phyloP scores from a whole-genome alignment of 1,140 invertebrate species.

The Euura lappo region DNA sequence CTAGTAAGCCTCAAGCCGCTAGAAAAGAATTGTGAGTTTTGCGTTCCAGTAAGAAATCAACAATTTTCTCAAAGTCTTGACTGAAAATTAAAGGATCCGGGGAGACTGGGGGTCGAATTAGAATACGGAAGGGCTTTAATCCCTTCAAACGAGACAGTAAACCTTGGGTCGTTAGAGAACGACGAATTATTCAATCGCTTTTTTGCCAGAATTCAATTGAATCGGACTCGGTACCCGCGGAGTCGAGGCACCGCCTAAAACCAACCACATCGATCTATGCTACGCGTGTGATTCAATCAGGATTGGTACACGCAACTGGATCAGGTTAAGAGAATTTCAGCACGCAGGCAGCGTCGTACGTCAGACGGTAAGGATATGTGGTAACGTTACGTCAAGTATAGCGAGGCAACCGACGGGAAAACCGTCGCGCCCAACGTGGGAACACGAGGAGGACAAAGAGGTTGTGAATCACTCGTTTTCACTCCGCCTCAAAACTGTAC shows the following conservation, averaged over 20 bases:
- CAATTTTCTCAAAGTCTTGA: too few species aligned
- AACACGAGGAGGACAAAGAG: constrained; percentile 5
- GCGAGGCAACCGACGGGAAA: constrained; percentile 6
- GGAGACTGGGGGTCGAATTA: neutral
- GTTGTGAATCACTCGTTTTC: constrained; percentile 7
- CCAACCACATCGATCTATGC: neutral
- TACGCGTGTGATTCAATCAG: constrained; percentile 2
- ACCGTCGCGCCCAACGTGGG: neutral
- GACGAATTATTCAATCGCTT: neutral
- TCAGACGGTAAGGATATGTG: neutral
- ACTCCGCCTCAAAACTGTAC: neutral
- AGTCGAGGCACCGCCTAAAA: neutral
- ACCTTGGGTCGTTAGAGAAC: neutral
- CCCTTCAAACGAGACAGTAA: neutral
- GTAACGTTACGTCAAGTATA: neutral
- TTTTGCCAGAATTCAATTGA: neutral
- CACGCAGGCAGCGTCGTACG: too few species aligned
- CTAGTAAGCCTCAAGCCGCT: neutral
- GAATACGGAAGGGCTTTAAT: neutral
- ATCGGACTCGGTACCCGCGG: neutral
- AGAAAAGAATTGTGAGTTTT: too few species aligned
- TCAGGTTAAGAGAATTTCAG: neutral
- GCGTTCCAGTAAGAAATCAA: too few species aligned
- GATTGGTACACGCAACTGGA: neutral
- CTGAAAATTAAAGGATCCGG: too few species aligned